phyloP scores from a whole-genome alignment of 2,113 vertebrate species.

The Pomatostomus ruficeps region DNA sequence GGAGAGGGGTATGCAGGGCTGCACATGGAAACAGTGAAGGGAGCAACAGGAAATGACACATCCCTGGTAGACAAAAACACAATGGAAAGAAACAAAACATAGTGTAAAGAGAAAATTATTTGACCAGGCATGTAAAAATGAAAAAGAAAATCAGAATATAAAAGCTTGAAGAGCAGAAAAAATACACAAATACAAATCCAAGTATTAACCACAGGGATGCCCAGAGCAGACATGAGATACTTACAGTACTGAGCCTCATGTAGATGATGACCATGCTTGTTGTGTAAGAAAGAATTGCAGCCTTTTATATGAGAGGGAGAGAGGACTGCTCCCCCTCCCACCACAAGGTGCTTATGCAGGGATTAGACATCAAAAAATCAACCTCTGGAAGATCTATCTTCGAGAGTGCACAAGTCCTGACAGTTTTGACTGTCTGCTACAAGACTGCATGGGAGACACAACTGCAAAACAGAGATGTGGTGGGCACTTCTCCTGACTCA shows the following conservation, averaged over 20 bases:
- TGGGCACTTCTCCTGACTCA: neutral
- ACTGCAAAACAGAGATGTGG: neutral
- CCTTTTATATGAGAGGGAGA: neutral
- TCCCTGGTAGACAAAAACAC: neutral
- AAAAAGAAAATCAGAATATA: neutral
- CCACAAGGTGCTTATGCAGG: neutral
- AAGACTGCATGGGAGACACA: neutral
- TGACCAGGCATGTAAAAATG: neutral
- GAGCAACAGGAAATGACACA: neutral
- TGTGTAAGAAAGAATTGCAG: accelerated
- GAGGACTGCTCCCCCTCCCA: neutral
- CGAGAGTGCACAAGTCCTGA: neutral
- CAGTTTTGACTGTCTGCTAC: neutral
- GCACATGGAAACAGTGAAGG: neutral
- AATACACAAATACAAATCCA: neutral
- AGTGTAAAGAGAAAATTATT: neutral
- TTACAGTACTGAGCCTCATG: neutral
- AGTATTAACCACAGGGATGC: neutral
- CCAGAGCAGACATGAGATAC: neutral
- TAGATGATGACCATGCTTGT: accelerated
- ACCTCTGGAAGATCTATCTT: neutral
- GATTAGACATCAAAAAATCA: neutral
- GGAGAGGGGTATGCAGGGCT: neutral
- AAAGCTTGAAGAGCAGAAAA: neutral
- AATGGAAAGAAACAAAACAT: neutral